phyloP scores from a whole-genome alignment of 2,888 invertebrate species.

The Catocala nupta region DNA sequence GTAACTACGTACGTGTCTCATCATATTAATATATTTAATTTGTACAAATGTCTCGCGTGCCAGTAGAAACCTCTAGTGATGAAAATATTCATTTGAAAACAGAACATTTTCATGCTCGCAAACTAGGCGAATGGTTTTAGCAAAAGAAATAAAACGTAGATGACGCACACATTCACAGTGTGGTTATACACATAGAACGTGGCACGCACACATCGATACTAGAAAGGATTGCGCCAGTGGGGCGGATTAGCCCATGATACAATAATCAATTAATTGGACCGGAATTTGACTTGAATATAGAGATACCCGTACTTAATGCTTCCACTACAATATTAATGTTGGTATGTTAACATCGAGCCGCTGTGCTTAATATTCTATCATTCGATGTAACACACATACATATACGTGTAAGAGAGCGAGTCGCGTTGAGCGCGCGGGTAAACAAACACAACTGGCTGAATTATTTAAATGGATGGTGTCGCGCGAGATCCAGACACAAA shows the following conservation, averaged over 20 bases:
- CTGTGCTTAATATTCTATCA: constrained; percentile 12
- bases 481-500: constrained; percentile 40
- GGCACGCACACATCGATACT: no score
- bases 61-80: no score
- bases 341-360: constrained; percentile 5
- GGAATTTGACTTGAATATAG: background rate
- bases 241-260: no score
- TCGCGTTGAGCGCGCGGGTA: constrained; percentile 13
- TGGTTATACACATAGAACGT: no score
- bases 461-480: constrained; percentile 45
- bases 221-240: no score
- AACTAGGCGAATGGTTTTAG: background rate
- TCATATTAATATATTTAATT: background rate
- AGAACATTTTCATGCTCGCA: no score
- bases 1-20: background rate
- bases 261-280: background rate
- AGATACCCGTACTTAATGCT: background rate
- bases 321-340: background rate
- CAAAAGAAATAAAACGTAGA: background rate
- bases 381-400: background rate
- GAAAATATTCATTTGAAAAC: no score
- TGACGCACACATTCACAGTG: no score
- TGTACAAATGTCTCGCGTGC: no score
- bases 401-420: constrained; percentile 5
- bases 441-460: constrained; percentile 38